Evolutionary conservation across 1,140 invertebrate species (phyloP).

Genomic region (Pristionchus pacificus): DNA sequence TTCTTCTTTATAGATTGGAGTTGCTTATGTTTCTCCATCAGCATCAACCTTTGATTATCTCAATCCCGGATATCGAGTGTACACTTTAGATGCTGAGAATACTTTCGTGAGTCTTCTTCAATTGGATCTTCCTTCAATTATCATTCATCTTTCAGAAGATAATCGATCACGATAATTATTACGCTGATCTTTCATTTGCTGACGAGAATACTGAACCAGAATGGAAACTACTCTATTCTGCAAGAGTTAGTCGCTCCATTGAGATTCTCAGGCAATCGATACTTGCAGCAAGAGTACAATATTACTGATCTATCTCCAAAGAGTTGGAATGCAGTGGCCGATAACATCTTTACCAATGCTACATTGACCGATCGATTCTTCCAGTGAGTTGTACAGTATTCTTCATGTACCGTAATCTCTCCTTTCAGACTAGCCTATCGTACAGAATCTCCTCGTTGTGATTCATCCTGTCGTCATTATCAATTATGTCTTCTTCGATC

Average conservation of each 20-base stretch:
- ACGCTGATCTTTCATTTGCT: slow-evolving; percentile 17
- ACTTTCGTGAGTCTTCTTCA: slow-evolving; percentile 21
- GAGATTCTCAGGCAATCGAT: neutral
- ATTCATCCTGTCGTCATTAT: slow-evolving; percentile 36
- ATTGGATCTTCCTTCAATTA: neutral
- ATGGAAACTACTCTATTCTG: slow-evolving; percentile 52
- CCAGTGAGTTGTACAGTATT: slow-evolving; percentile 13
- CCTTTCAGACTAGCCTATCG: slow-evolving; percentile 46
- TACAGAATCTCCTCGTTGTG: slow-evolving; percentile 34
- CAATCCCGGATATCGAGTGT: slow-evolving; percentile 52
- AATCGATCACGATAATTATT: slow-evolving; percentile 49
- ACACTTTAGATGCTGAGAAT: slow-evolving; percentile 37
- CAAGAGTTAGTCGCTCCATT: slow-evolving; percentile 15
- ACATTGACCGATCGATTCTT: slow-evolving; percentile 25
- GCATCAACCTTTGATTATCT: slow-evolving; percentile 50
- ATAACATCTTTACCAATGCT: slow-evolving; percentile 11
- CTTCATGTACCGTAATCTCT: neutral
- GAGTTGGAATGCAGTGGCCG: slow-evolving; percentile 38
- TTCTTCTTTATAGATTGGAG: slow-evolving; percentile 6
- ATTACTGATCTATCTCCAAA: slow-evolving; percentile 41
- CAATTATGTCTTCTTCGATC: slow-evolving; percentile 42
- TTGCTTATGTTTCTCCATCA: slow-evolving; percentile 47
- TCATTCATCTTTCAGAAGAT: slow-evolving; percentile 39
- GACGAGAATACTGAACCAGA: slow-evolving; percentile 29
- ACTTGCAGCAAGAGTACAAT: slow-evolving; percentile 42